Evolutionary conservation across 2,797 vertebrate species (phyloP), one percentile per base, ranked within the genome.

Genomic region (Hemitrygon akajei): DNA sequence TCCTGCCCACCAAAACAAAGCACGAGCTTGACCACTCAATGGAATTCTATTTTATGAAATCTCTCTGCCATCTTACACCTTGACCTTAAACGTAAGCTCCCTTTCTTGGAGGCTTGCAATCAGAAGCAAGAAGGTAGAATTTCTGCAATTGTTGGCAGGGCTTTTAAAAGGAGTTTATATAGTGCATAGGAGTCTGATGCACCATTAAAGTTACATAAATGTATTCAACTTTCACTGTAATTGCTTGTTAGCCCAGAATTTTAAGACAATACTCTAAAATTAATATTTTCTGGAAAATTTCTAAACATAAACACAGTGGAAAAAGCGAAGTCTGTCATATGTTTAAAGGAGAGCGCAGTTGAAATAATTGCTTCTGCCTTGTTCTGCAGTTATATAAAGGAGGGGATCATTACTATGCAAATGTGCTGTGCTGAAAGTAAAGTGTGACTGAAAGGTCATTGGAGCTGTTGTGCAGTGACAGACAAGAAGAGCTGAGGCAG

Each of bases 381-480:
- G 66, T 56, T 47, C 89, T 91, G 89, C 63, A 63, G 69, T 91
- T 91, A 56, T 75, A 75, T 92, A 92, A 92, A 71, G 63, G 91
- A 92, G 91, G 37, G 71, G 86, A 89, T 92, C 91, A 92, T 92
- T 75, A 75, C 91, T 92, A 92, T 92, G 91, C 91, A 92, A 92
- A 75, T 92, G 37, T 30, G 56, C 69, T 16, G 5, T 75, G 69
- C 91, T 75, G 91, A 75, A 92, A 73, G 56, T 69, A 75, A 75
- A 92, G 12, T 18, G 91, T 75, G 91, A 92, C 69, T 76, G 73
- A 92, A 92, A 92, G 91, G 91, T 92, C 91, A 92, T 56, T 20
- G 18, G 66, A 91, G 34, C 89, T 92, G 71, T 25, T 75, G 91
- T 7, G 71, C 71, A 75, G 66, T 75, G 91, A 92, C 91, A 92